phyloP scores from a whole-genome alignment of 2,797 vertebrate species.

The Peromyscus attwateri region DNA sequence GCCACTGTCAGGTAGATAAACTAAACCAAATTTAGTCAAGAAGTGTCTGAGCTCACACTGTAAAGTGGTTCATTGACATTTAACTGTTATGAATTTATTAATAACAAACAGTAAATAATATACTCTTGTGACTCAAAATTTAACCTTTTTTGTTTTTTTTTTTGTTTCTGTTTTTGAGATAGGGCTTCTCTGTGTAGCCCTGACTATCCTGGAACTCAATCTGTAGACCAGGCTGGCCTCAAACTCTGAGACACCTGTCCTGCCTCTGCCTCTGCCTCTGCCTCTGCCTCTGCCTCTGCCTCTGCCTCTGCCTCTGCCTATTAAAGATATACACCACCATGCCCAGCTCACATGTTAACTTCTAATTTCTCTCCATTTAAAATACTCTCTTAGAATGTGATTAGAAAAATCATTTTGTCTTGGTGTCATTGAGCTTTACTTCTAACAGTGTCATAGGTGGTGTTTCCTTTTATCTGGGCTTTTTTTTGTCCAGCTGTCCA shows the following conservation, averaged over 20 bases:
- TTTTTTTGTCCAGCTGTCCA: background rate
- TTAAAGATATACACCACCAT: background rate
- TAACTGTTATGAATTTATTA: background rate
- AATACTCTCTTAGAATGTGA: conserved; percentile 17
- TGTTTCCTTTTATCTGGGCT: background rate
- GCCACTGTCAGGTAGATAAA: background rate
- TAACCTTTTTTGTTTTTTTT: background rate
- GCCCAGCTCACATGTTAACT: conserved; percentile 9
- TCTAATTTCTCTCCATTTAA: conserved; percentile 41
- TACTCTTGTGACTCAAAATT: background rate
- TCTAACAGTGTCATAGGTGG: background rate
- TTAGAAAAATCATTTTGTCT: conserved; percentile 2
- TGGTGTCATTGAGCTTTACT: background rate
- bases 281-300: background rate
- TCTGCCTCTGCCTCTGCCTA: background rate
- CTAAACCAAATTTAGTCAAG: conserved; percentile 2
- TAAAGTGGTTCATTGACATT: conserved; percentile 25
- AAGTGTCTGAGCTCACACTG: background rate
- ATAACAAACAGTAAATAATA: conserved; percentile 25
- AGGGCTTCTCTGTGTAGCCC: background rate
- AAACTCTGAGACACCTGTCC: background rate
- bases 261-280: background rate
- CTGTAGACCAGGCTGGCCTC: background rate
- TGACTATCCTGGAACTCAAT: background rate
- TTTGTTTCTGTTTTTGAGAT: background rate